Evolutionary conservation across 2,797 vertebrate genomes (phyloP).

Genomic region (Coracias cyanogaster): DNA sequence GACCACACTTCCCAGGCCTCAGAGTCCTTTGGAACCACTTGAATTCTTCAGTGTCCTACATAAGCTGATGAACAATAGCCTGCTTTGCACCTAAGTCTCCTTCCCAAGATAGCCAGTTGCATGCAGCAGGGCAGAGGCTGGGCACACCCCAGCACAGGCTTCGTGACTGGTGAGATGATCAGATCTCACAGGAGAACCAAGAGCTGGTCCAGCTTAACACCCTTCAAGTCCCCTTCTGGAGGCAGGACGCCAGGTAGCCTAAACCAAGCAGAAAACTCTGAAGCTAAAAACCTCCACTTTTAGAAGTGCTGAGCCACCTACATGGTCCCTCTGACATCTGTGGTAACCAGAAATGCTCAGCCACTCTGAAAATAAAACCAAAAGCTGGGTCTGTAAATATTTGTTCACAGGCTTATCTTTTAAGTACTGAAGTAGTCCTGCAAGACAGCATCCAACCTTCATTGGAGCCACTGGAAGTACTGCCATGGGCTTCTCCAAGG

Average conservation of each 20-base stretch:
- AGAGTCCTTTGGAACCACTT: not conserved
- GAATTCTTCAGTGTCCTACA: not conserved
- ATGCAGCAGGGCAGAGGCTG: not conserved
- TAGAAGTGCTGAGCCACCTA: not conserved
- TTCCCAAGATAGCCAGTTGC: accelerated
- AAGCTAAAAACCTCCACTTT: not conserved
- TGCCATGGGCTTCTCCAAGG: not conserved
- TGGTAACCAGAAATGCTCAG: not conserved
- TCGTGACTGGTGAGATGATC: not conserved
- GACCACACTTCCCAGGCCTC: not conserved
- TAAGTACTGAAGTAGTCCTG: not conserved
- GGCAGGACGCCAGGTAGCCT: not conserved
- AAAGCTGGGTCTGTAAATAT: not conserved
- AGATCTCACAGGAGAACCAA: not conserved
- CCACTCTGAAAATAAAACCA: not conserved
- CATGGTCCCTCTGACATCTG: accelerated
- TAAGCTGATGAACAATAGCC: not conserved
- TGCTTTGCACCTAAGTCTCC: not conserved
- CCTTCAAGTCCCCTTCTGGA: too few relatives aligned
- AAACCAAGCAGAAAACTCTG: accelerated
- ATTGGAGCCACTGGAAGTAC: not conserved
- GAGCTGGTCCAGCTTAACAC: not conserved
- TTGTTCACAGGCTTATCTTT: not conserved
- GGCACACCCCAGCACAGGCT: not conserved
- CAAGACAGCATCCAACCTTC: not conserved